Conservation (phyloP, 2,797 vertebrate species). For the Eleutherodactylus coqui region DNA sequence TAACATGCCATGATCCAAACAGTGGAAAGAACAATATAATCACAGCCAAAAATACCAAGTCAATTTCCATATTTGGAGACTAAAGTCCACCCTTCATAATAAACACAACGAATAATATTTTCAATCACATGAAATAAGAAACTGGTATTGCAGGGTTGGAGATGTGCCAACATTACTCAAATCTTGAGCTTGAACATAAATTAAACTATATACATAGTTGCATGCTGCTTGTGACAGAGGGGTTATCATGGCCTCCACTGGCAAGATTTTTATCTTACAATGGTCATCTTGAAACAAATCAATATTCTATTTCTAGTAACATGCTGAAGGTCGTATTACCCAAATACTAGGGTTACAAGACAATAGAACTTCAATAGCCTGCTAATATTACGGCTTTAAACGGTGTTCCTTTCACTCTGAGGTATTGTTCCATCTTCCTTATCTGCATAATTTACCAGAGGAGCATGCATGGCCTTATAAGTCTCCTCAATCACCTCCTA, state of each 20-base stretch:
- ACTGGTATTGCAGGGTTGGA: neutral
- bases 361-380: neutral
- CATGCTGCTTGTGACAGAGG: neutral
- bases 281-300: neutral
- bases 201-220: neutral
- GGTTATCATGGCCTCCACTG: neutral
- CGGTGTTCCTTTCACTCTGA: neutral
- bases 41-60: conserved; percentile 14
- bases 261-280: neutral
- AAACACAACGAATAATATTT: conserved; percentile 44
- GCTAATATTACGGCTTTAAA: too few species aligned
- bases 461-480: too few species aligned
- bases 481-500: too few species aligned
- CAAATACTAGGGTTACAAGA: neutral
- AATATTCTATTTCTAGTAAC: neutral
- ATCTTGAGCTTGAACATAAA: neutral
- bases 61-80: conserved; percentile 17
- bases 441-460: too few species aligned
- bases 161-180: neutral
- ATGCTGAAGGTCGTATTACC: neutral
- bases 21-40: conserved; percentile 35
- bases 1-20: conserved; percentile 53
- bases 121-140: conserved; percentile 27
- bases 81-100: conserved; percentile 29
- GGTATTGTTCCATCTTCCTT: too few species aligned